Evolutionary conservation across 2,888 invertebrate species (phyloP), one percentile per base, ranked within the genome.

Genomic region (Brachyptera risi): DNA sequence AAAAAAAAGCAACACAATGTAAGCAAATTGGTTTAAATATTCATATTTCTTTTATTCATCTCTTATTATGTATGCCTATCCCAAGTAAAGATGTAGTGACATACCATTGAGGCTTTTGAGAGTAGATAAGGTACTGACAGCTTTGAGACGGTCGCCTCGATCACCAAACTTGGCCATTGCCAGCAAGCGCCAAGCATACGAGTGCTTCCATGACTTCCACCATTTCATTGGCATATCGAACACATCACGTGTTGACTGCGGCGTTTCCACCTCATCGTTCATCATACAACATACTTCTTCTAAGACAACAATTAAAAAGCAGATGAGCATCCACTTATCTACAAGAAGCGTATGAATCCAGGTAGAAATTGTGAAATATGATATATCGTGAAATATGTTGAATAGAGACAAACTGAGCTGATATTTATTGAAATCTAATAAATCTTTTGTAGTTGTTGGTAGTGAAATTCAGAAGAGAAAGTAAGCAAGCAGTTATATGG

Each of bases 91-190:
- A n/a, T n/a, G n/a, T n/a, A n/a, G n/a, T n/a, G n/a, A n/a, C 38
- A 23, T 66, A 76, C 76, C 76, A 73, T 84, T 84, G 15, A 88
- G 79, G 69, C 84, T 81, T 71, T 83, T 85, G 66, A 88, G 81
- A 31, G 80, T 78, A 1, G 85, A 83, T 15, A 90, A 75, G 63
- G 83, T 82, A 56, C 82, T 78, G 0, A 89, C 74, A 1, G 90
- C 88, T 68, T 83, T 81, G 54, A 81, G 76, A 7, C 85, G 79
- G 65, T 87, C 83, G 58, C 79, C 76, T 64, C 76, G 78, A 64
- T 80, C 80, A n/a, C 87, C 86, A 64, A 79, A 80, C 65, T 83
- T 82, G 31, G 88, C 85, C 59, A 89, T 76, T 73, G 83, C 79
- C 15, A 89, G 70, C 27, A 88, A 73, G 65, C 84, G 79, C 78